Evolutionary conservation across 2,113 vertebrate genomes (phyloP).

Genomic region (pig (Sus scrofa)): DNA sequence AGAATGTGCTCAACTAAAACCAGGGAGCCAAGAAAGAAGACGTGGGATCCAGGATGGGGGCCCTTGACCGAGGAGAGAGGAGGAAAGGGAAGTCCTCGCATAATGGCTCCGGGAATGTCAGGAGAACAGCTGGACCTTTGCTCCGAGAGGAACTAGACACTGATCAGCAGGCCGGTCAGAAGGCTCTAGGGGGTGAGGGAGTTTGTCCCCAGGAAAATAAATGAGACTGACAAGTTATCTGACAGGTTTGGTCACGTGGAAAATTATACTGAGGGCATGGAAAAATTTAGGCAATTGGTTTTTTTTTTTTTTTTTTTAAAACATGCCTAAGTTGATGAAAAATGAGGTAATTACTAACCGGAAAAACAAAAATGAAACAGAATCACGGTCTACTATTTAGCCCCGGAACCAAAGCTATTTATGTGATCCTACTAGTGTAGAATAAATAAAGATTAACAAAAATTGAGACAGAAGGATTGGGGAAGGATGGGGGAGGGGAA

Average conservation of each 20-base stretch:
- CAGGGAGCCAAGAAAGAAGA: background rate
- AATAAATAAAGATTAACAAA: background rate
- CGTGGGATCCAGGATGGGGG: background rate
- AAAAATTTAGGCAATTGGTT: slow-evolving; percentile 64
- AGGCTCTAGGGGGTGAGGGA: background rate
- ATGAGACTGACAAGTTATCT: slow-evolving; percentile 48
- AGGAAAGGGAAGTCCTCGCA: background rate
- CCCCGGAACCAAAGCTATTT: background rate
- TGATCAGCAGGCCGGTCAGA: background rate
- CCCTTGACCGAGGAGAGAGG: no score
- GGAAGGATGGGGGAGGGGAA: background rate
- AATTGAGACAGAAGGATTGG: background rate
- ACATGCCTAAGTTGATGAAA: slow-evolving; percentile 59
- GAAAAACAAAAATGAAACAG: slow-evolving; percentile 12
- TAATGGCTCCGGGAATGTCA: background rate
- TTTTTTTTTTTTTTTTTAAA: no score
- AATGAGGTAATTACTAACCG: slow-evolving; percentile 54
- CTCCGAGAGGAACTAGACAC: background rate
- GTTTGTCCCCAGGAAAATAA: slow-evolving; percentile 60
- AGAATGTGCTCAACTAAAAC: background rate
- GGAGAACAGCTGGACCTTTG: background rate
- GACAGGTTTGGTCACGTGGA: slow-evolving; percentile 64
- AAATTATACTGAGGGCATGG: slow-evolving; percentile 47
- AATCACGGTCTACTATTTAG: background rate
- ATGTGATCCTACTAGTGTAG: background rate